A percentile compares a stretch with the other conserved stretches of the same genome.
Conservation (phyloP, 1,140 invertebrate species). For the Drosophila paulistorum region DNA sequence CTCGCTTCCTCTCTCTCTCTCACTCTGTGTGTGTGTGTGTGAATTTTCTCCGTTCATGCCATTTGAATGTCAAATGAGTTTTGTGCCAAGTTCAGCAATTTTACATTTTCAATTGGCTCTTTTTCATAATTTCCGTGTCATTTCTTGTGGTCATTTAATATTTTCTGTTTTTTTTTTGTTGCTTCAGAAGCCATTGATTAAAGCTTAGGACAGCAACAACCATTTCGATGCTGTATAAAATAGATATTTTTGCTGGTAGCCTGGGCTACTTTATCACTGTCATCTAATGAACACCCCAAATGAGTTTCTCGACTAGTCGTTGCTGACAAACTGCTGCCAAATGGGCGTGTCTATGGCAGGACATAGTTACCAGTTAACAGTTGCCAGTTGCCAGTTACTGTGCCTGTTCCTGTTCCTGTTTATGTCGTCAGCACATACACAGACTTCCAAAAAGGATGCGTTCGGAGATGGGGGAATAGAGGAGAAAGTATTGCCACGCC, state of each 20-base stretch:
- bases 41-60: not conserved
- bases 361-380: slow-evolving; percentile 28
- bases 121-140: slow-evolving; percentile 63
- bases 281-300: slow-evolving; percentile 7
- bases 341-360: slow-evolving; percentile 46
- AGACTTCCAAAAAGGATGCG: not conserved
- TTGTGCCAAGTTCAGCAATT: slow-evolving; percentile 71
- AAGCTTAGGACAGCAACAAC: not conserved
- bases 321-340: slow-evolving; percentile 28
- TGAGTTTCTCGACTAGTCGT: not conserved
- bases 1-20: no score
- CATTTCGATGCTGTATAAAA: not conserved
- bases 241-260: not conserved
- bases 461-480: not conserved
- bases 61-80: slow-evolving; percentile 56
- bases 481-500: slow-evolving; percentile 39
- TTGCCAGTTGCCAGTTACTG: slow-evolving; percentile 12
- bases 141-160: slow-evolving; percentile 13
- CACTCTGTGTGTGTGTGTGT: no score
- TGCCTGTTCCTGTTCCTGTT: slow-evolving; percentile 23
- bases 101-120: slow-evolving; percentile 66
- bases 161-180: not conserved
- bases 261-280: slow-evolving; percentile 1
- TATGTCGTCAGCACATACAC: slow-evolving; percentile 21
- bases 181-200: not conserved